Base-by-base conservation (phyloP, 2,888 invertebrate species). In the Tuta absoluta region DNA sequence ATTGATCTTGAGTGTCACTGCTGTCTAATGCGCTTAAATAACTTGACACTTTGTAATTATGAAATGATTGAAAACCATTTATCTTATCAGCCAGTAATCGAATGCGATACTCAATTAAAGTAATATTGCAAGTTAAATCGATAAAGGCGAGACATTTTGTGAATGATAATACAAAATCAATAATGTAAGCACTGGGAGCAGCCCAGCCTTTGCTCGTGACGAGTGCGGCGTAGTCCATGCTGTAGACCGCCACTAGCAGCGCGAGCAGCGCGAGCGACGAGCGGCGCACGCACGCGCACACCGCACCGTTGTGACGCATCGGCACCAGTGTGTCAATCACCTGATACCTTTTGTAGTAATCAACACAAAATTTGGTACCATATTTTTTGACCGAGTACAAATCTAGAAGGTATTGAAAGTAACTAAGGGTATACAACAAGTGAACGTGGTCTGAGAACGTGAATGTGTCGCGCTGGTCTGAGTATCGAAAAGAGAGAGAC, bases 331-430 rank as follows among this genome's bases (percentile, higher is more conserved):
- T n/a, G 12, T 56, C 56, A 4, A 56, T 56, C n/a, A n/a, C 8
- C 21, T 23, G 11, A 24, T 56, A 56, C 14, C 23, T 17, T 14
- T 56, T 56, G n/a, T 56, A 56, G 24, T 56, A 56, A 7, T 56
- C 24, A 23, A 56, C 56, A 24, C 5, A 23, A 4, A n/a, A 21
- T 1, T 14, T 28, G 7, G 56, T 56, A 3, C 56, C 56, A 14
- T 14, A 56, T 24, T 56, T 56, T 28, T 56, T 56, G 4, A 56
- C 56, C 12, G 1, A 28, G 14, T 56, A 56, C 24, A 56, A 28
- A 19, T 56, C 56, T 23, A 28, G 10, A 1, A 56, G 10, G 28
- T 24, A 56, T 19, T 28, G 14, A n/a, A 56, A 56, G 24, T 21
- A 56, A 19, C 21, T 14, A 14, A 1, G 14, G 12, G 14, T 7